Percentiles rank a stretch among this genome's conserved stretches.
Evolutionary conservation across 2,888 invertebrate species (phyloP).

Genomic region (Cryptophagus acutangulus): DNA sequence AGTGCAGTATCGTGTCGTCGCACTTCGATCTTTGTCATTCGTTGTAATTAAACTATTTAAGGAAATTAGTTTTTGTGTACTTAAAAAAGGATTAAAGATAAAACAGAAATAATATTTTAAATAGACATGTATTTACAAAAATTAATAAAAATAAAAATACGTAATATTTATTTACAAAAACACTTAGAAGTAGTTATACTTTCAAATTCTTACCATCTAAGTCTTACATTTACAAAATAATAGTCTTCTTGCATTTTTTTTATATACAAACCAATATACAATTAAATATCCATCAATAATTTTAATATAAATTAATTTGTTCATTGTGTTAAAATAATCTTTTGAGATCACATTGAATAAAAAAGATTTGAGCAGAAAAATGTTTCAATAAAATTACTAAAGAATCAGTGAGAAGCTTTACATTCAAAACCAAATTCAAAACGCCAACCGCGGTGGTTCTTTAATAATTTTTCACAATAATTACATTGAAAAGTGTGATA

Average conservation of each 20-base stretch:
- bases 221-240: slow-evolving; percentile 41
- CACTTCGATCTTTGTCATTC: no score
- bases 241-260: slow-evolving; percentile 35
- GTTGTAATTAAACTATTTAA: no score
- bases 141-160: slow-evolving; percentile 42
- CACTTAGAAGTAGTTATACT: slow-evolving; percentile 35
- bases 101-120: slow-evolving; percentile 33
- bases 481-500: neutral
- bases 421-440: no score
- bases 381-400: no score
- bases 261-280: slow-evolving; percentile 37
- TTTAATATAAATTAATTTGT: slow-evolving; percentile 21
- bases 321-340: slow-evolving; percentile 9
- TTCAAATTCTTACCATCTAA: slow-evolving; percentile 32
- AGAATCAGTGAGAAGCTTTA: no score
- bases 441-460: neutral
- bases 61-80: no score
- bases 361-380: slow-evolving; percentile 1
- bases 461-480: neutral
- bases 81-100: no score
- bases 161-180: slow-evolving; percentile 40
- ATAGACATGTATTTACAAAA: slow-evolving; percentile 47
- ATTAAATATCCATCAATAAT: slow-evolving; percentile 22
- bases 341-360: slow-evolving; percentile 16
- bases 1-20: no score